Evolutionary conservation across 2,888 invertebrate species (phyloP), one percentile per base, ranked within the genome.

Genomic region (Mamestra brassicae): DNA sequence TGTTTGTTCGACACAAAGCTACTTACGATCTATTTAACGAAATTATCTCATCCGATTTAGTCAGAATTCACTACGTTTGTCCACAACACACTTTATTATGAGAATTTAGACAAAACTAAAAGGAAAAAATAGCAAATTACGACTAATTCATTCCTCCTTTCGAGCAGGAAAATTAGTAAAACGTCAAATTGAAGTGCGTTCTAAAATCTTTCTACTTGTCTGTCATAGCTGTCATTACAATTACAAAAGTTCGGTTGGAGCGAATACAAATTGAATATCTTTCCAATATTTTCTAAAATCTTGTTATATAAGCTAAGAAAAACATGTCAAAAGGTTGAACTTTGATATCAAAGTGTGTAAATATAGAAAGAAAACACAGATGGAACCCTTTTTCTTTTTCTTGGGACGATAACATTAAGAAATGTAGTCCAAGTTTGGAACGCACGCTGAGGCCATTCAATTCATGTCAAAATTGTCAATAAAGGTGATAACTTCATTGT

Each of bases 111-210:
- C 73, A 81, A 86, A 88, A 85, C 70, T 78, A 87, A 83, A 84
- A 85, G 74, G 74, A 87, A 87, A 89, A 78, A 85, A 88, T 88
- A 89, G 87, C 88, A 83, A 80, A 90, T 92, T 94, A 92, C 94
- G 94, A 91, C 94, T 93, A 91, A 94, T 91, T 94, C 93, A 92
- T 88, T 88, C 80, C 87, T 86, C 85, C 55, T 78, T 55, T 47
- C 17, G 8, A 63, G 70, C 76, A 86, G 76, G 80, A 85, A 87
- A 87, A 86, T 83, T 81, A 72, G 61, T 71, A 64, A 82, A 77
- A 80, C 74, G 88, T 84, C 86, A 88, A 86, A 81, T 61, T 62
- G 8, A 60, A 45, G 70, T 70, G 17, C 66, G 83, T 83, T 83
- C 67, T 54, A 10, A 83, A 64, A 67, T 63, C 0, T 58, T 76